A percentile compares a stretch with the other conserved stretches of the same genome.
phyloP scores from a whole-genome alignment of 1,140 invertebrate genomes.

The Orchestia grillus region DNA sequence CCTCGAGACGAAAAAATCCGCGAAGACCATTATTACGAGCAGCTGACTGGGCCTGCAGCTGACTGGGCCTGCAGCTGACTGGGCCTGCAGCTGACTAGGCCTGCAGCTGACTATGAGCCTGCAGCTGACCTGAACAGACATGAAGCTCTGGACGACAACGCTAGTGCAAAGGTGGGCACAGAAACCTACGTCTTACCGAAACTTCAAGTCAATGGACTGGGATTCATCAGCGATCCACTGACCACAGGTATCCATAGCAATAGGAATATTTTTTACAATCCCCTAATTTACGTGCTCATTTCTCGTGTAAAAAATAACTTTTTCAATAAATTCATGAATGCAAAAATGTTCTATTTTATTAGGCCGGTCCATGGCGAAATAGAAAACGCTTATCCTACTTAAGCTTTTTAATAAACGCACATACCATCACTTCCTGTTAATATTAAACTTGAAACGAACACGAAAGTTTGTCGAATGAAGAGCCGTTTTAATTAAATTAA shows the following conservation, averaged over 20 bases:
- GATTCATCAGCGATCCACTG: background rate
- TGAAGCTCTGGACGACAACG: background rate
- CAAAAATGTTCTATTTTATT: background rate
- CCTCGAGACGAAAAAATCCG: background rate
- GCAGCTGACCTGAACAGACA: background rate
- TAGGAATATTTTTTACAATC: background rate
- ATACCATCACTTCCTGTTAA: no score
- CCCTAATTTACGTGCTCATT: background rate
- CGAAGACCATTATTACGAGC: background rate
- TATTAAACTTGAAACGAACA: no score
- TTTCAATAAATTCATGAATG: background rate
- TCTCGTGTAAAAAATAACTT: background rate
- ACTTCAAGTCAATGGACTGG: background rate
- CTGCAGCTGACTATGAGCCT: background rate
- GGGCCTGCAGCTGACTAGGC: background rate
- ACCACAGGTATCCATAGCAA: background rate
- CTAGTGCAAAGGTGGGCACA: background rate
- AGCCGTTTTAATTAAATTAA: no score
- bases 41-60: background rate
- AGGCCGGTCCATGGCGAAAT: no score
- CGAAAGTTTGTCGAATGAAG: no score
- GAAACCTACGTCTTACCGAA: background rate
- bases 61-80: background rate
- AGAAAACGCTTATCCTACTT: no score
- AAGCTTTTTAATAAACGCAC: no score